These are phyloP conservation scores for Oreochromis tanganicae DNA, from an alignment of 2,113 vertebrate genomes.

Conservation along the genomic window DNA sequence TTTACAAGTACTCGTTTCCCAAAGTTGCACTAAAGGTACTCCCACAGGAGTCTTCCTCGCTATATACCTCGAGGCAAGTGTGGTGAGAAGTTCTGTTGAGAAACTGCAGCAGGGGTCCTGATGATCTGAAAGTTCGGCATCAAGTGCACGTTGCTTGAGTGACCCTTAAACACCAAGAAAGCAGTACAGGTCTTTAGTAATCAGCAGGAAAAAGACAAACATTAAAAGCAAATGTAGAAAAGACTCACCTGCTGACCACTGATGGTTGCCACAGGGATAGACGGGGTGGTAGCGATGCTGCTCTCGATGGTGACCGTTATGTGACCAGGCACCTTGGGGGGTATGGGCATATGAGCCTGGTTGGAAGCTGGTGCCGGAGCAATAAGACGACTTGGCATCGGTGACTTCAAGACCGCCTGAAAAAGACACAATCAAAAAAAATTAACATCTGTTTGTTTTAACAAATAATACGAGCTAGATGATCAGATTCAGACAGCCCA, in stretches of 20 bases:
- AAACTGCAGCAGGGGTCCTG: conserved; percentile 71
- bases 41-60: background rate
- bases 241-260: conserved; percentile 90
- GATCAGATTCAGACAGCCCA: background rate
- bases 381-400: conserved; percentile 93
- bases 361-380: conserved; percentile 92
- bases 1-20: background rate
- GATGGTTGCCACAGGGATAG: conserved; percentile 97
- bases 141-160: conserved; percentile 89
- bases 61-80: conserved; percentile 90
- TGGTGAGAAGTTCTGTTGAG: conserved; percentile 76
- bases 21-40: background rate
- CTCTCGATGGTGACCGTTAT: conserved; percentile 92
- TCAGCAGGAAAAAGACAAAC: background rate
- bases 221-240: background rate
- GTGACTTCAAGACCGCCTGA: conserved; percentile 85
- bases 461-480: background rate
- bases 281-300: conserved; percentile 85
- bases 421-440: background rate
- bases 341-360: conserved; percentile 78
- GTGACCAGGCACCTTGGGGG: conserved; percentile 88
- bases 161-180: conserved; percentile 75
- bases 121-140: conserved; percentile 95
- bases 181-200: background rate
- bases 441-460: background rate